These are phyloP conservation scores for Mustela lutreola DNA, from an alignment of 2,113 vertebrate genomes.

Conservation along the genomic window DNA sequence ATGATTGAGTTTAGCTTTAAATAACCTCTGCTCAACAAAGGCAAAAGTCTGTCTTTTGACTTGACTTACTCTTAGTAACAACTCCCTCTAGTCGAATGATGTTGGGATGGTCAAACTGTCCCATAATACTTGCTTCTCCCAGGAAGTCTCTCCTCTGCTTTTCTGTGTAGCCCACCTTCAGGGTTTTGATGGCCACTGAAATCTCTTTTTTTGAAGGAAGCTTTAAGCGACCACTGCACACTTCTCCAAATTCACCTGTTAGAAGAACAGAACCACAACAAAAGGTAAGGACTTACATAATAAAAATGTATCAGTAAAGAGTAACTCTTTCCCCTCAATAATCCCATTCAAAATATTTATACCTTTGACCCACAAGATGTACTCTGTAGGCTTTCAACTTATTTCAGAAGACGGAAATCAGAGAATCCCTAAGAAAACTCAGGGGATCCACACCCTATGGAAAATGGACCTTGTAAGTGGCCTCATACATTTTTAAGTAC, in stretches of 20 bases:
- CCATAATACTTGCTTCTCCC: constrained; percentile 98
- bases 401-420: neutral
- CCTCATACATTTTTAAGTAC: neutral
- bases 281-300: neutral
- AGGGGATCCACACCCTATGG: neutral
- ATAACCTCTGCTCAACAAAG: neutral
- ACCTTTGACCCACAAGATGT: neutral
- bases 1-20: neutral
- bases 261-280: neutral
- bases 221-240: constrained; percentile 97
- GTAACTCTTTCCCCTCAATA: neutral
- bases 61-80: constrained; percentile 98
- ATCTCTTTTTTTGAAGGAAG: constrained; percentile 98
- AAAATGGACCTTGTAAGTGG: neutral
- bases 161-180: constrained; percentile 98
- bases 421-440: neutral
- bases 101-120: constrained; percentile 98
- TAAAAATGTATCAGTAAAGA: neutral
- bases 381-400: neutral
- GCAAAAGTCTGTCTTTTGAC: neutral
- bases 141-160: constrained; percentile 98
- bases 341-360: neutral
- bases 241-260: constrained; percentile 98
- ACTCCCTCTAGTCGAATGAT: constrained; percentile 98
- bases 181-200: constrained; percentile 98